Evolutionary conservation across 2,888 invertebrate species (phyloP).

Genomic region (Lasioglossum oenotherae): DNA sequence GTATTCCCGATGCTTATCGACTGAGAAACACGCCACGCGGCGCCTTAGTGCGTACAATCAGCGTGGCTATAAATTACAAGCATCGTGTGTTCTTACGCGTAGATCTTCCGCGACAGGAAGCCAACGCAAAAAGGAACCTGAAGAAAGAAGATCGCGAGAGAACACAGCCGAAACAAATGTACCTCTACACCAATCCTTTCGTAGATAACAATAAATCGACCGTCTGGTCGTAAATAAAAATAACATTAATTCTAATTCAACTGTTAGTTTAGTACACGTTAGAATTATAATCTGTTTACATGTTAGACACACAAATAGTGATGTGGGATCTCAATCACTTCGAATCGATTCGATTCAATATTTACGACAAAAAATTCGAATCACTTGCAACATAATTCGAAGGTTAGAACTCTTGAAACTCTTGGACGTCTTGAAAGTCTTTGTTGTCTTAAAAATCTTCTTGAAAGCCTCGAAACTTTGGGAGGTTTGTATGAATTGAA

Average conservation of each 20-base stretch:
- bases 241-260: not conserved
- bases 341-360: no score
- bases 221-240: not conserved
- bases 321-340: no score
- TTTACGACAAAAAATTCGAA: no score
- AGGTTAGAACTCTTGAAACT: no score
- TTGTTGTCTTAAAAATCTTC: no score
- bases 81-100: conserved; percentile 62
- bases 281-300: not conserved
- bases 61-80: conserved; percentile 69
- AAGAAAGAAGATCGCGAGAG: conserved; percentile 20
- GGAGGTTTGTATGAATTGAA: no score
- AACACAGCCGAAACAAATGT: conserved; percentile 37
- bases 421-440: no score
- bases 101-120: conserved; percentile 65
- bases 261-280: not conserved
- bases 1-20: conserved; percentile 72
- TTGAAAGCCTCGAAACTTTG: no score
- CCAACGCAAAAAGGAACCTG: conserved; percentile 9
- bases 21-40: conserved; percentile 70
- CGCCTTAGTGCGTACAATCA: conserved; percentile 73
- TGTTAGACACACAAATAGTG: not conserved
- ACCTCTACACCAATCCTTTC: conserved; percentile 28
- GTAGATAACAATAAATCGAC: conserved; percentile 24
- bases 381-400: no score